A percentile compares a stretch with the other conserved stretches of the same genome.
phyloP scores from a whole-genome alignment of 2,888 invertebrate genomes.

The Pseudanteris insignis region DNA sequence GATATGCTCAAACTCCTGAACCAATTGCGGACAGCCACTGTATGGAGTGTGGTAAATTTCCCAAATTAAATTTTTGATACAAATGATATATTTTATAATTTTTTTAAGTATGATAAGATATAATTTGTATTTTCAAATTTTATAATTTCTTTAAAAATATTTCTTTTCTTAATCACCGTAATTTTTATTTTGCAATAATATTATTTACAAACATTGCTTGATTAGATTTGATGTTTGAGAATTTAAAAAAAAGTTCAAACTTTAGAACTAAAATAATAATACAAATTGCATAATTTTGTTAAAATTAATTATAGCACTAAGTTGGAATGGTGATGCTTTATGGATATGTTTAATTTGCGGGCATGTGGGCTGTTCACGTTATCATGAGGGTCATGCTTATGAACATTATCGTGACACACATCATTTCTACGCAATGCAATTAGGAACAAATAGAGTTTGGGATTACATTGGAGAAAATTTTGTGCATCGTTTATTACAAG shows the following conservation, averaged over 20 bases:
- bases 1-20: slow-evolving; percentile 87
- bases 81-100: slow-evolving; percentile 5
- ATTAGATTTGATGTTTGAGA: too few relatives aligned
- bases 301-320: slow-evolving; percentile 48
- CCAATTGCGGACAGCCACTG: slow-evolving; percentile 77
- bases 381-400: slow-evolving; percentile 90
- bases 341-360: slow-evolving; percentile 99
- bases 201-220: too few relatives aligned
- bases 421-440: slow-evolving; percentile 96
- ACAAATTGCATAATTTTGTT: slow-evolving; percentile 71
- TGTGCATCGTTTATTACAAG: slow-evolving; percentile 94
- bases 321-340: slow-evolving; percentile 77
- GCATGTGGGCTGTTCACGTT: slow-evolving; percentile 96
- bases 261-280: too few relatives aligned
- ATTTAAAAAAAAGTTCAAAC: too few relatives aligned
- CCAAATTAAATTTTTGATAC: too few relatives aligned
- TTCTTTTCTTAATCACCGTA: too few relatives aligned
- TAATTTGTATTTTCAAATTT: too few relatives aligned
- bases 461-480: slow-evolving; percentile 99
- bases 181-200: too few relatives aligned
- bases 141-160: too few relatives aligned
- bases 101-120: background rate
- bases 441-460: slow-evolving; percentile 98
- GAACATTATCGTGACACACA: slow-evolving; percentile 95
- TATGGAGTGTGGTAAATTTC: slow-evolving; percentile 71